phyloP scores from a whole-genome alignment of 2,113 vertebrate species.

The Ophiodon elongatus region DNA sequence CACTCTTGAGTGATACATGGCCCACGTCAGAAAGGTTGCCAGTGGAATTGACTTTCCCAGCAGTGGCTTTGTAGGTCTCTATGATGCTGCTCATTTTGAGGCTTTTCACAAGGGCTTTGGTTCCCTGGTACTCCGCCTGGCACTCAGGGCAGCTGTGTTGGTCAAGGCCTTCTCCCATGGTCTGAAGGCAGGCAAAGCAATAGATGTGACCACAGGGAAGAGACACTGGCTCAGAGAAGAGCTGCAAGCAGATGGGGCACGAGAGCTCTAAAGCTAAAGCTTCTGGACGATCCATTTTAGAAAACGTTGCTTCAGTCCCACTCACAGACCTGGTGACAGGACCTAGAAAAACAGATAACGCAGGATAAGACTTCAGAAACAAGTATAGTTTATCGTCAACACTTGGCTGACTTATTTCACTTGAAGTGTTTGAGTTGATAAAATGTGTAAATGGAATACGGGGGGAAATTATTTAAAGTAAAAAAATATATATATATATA shows the following conservation, averaged over 20 bases:
- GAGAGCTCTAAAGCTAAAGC: constrained; percentile 57
- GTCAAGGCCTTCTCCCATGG: constrained; percentile 68
- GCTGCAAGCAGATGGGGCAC: constrained; percentile 80
- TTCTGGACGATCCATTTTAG: background rate
- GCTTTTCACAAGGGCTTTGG: constrained; percentile 66
- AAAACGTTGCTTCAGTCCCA: background rate
- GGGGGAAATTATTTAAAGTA: background rate
- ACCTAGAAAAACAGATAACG: constrained; percentile 36
- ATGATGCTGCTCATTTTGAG: constrained; percentile 77
- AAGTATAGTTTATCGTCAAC: background rate
- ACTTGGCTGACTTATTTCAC: too few species aligned
- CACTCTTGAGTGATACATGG: background rate
- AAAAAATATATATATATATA: background rate
- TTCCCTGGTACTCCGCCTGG: constrained; percentile 60
- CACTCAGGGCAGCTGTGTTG: constrained; percentile 81
- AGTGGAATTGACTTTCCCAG: constrained; percentile 1
- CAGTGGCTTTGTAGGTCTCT: constrained; percentile 57
- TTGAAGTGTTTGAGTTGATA: too few species aligned
- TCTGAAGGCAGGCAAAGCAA: constrained; percentile 78
- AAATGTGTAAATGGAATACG: too few species aligned
- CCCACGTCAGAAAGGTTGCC: background rate
- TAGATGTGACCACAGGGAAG: constrained; percentile 81
- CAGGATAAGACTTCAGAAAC: constrained; percentile 12
- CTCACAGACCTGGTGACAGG: constrained; percentile 57
- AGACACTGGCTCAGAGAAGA: constrained; percentile 73